phyloP scores from a whole-genome alignment of 2,113 vertebrate genomes.

The Carassius gibelio region DNA sequence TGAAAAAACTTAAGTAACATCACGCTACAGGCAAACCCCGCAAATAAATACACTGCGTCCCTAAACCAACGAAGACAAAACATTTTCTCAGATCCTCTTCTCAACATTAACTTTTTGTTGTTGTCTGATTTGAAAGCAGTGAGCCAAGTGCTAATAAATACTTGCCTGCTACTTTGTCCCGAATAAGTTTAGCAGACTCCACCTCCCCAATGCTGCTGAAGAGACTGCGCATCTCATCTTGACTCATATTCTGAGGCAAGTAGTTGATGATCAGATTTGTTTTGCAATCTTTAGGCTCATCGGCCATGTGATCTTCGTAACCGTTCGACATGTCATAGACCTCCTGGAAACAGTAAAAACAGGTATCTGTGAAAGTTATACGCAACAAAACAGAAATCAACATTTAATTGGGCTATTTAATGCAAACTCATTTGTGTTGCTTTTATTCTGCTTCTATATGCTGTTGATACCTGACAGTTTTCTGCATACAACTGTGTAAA shows the following conservation, averaged over 20 bases:
- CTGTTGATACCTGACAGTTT: background rate
- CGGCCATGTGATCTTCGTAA: conserved; percentile 99
- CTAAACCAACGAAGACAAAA: background rate
- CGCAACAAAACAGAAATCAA: too few relatives aligned
- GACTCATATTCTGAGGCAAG: conserved; percentile 97
- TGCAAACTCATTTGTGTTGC: background rate
- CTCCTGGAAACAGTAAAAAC: conserved; percentile 71
- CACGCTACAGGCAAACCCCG: background rate
- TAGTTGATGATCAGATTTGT: conserved; percentile 99
- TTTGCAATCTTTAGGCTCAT: conserved; percentile 91
- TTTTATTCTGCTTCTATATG: background rate
- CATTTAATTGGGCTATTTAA: background rate
- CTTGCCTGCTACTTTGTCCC: conserved; percentile 97
- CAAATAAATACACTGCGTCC: background rate
- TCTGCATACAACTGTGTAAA: background rate
- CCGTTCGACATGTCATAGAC: conserved; percentile 95
- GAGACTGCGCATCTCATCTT: conserved; percentile 94
- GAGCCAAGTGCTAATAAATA: background rate
- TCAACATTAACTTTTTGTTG: background rate
- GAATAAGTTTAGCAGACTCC: conserved; percentile 96
- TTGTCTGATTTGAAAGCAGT: background rate
- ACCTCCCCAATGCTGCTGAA: conserved; percentile 98
- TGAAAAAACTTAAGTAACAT: background rate
- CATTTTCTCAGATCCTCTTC: conserved; percentile 7
- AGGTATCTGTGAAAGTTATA: background rate